These are phyloP conservation scores for Eulemur macaco DNA, from an alignment of 2,113 vertebrate genomes.

Conservation along the genomic window DNA sequence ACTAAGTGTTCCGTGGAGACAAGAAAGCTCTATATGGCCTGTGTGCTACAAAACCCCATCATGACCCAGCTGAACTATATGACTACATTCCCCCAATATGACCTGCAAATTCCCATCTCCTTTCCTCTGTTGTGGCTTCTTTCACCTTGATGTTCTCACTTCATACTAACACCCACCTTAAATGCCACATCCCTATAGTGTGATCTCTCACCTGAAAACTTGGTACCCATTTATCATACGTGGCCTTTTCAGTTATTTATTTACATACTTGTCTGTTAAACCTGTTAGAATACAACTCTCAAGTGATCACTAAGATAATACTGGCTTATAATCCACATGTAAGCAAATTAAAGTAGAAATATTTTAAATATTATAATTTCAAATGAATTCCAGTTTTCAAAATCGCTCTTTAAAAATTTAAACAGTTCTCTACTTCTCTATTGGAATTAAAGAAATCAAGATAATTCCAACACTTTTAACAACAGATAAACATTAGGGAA, in stretches of 20 bases:
- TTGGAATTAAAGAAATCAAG: slow-evolving; percentile 38
- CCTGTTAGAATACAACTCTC: neutral
- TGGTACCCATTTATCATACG: neutral
- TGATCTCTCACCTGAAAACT: neutral
- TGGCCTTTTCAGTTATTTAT: neutral
- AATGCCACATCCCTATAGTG: neutral
- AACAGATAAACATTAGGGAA: neutral
- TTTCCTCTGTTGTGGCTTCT: neutral
- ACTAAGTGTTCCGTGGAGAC: neutral
- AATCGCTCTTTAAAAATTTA: neutral
- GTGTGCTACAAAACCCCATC: neutral
- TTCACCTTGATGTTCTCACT: neutral
- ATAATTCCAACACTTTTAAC: slow-evolving; percentile 34
- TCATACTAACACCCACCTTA: neutral
- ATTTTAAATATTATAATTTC: slow-evolving; percentile 11
- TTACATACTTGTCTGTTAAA: neutral
- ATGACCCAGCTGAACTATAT: neutral
- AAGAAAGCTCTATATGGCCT: neutral
- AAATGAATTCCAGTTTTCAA: slow-evolving; percentile 16
- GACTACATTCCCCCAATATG: neutral
- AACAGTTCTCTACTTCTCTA: neutral
- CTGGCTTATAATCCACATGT: neutral
- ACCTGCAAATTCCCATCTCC: neutral
- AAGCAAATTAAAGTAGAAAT: slow-evolving; percentile 11
- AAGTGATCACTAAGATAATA: neutral